phyloP scores from a whole-genome alignment of 2,888 invertebrate species.

The Drosophila flavopinicola region DNA sequence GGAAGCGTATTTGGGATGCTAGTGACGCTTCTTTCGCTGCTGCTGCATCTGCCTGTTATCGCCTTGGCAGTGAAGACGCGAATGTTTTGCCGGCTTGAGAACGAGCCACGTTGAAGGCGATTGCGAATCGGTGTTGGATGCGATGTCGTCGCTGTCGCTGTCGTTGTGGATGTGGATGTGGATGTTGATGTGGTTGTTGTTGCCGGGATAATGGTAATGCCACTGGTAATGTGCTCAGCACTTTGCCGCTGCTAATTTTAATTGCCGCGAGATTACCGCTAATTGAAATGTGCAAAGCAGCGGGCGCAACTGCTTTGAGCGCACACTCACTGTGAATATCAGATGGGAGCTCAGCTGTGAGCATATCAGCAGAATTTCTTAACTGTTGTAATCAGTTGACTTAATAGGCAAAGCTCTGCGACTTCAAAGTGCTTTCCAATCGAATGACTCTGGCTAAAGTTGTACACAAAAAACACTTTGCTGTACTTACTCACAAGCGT shows the following conservation, averaged over 20 bases:
- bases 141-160: too few relatives aligned
- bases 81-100: constrained; percentile 20
- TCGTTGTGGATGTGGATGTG: too few relatives aligned
- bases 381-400: constrained; percentile 47
- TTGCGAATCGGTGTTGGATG: too few relatives aligned
- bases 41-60: constrained; percentile 41
- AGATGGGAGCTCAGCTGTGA: constrained; percentile 44
- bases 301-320: constrained; percentile 46
- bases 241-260: constrained; percentile 37
- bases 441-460: background rate
- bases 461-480: background rate
- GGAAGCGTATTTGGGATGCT: constrained; percentile 28
- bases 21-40: constrained; percentile 6
- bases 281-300: constrained; percentile 47
- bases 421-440: constrained; percentile 30
- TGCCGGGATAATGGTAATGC: constrained; percentile 35
- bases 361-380: constrained; percentile 44
- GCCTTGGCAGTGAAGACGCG: constrained; percentile 28
- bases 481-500: constrained; percentile 2
- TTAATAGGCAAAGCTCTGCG: constrained; percentile 47
- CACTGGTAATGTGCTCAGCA: constrained; percentile 28
- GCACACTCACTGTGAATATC: constrained; percentile 30
- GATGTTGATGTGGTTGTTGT: constrained; percentile 26
- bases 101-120: constrained; percentile 3
- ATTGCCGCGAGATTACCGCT: constrained; percentile 47